Evolutionary conservation across 2,797 vertebrate genomes (phyloP), one percentile per base, ranked within the genome.

Genomic region (Australoheros facetus): DNA sequence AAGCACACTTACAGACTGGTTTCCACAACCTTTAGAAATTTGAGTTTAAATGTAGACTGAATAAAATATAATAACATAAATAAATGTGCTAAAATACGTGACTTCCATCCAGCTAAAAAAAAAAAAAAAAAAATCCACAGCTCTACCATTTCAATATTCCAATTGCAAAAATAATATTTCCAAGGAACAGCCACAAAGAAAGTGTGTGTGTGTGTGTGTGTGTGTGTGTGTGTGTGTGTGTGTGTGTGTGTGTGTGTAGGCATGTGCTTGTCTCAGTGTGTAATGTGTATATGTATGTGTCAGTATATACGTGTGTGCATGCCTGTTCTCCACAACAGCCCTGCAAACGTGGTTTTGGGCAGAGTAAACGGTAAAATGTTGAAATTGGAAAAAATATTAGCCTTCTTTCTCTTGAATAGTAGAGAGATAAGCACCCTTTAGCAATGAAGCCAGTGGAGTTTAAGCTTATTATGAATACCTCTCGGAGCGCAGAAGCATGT

Each of bases 381-480:
- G 91, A 93, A 93, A 95, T 92, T 93, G 94, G 94, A 95, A 95
- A 94, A 95, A 95, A 95, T 94, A 94, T 92, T 85, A 91, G 82
- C 85, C 91, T 89, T 93, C 90, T 95, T 92, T 91, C 85, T 89
- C 83, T 87, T 94, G 93, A 96, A 95, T 94, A 93, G 93, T 84
- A 55, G 70, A 77, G 83, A 94, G 95, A 96, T 96, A 96, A 96
- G 95, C 94, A 93, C 91, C 93, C 92, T 95, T 95, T 93, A 92
- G 92, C 94, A 92, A 93, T 87, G 93, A 93, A 95, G 91, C 92
- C 91, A 87, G 86, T 88, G 84, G 87, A 94, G 90, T 92, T 93
- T 94, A 93, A 95, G 94, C 93, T 94, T 95, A 96, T 96, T 95
- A 95, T 95, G 92, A 95, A 94, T 94, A 94, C 92, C 94, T 95